phyloP scores from a whole-genome alignment of 2,113 vertebrate genomes.

The Camelus bactrianus region DNA sequence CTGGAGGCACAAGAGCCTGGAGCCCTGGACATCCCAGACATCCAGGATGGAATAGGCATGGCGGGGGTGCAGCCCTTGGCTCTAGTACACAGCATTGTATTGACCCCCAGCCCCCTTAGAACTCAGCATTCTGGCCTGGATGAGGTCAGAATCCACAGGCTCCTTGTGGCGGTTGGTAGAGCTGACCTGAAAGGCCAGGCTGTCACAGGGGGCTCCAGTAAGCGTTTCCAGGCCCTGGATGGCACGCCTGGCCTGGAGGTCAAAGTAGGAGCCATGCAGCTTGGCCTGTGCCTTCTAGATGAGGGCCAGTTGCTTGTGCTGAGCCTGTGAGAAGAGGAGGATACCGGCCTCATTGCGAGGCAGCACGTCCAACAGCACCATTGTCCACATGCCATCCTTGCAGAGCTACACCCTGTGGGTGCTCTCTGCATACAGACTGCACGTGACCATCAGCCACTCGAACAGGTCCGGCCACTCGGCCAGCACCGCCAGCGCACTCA shows the following conservation, averaged over 20 bases:
- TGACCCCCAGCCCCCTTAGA: conserved; percentile 99
- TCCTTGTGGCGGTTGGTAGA: conserved; percentile 99
- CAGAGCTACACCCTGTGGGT: conserved; percentile 98
- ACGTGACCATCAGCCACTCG: conserved; percentile 97
- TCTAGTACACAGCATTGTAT: conserved; percentile 95
- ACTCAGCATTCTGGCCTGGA: conserved; percentile 99
- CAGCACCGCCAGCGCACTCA: conserved; percentile 96
- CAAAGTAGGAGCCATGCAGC: conserved; percentile 99
- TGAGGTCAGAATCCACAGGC: conserved; percentile 98
- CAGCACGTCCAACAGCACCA: conserved; percentile 98
- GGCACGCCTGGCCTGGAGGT: conserved; percentile 97
- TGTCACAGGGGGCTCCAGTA: conserved; percentile 98
- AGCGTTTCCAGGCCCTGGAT: conserved; percentile 98
- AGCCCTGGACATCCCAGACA: conserved; percentile 95
- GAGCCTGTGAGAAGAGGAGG: conserved; percentile 99
- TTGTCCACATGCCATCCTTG: conserved; percentile 98
- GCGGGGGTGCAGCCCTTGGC: conserved; percentile 95
- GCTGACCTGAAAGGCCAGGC: conserved; percentile 99
- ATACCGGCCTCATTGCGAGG: conserved; percentile 97
- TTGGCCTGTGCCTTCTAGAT: conserved; percentile 99
- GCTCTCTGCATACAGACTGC: conserved; percentile 93
- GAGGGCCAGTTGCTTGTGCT: conserved; percentile 98
- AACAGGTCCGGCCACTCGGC: conserved; percentile 97
- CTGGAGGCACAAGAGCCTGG: conserved; percentile 94
- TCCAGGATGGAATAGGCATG: conserved; percentile 98